Evolutionary conservation across 1,140 invertebrate species (phyloP), one percentile per base, ranked within the genome.

Genomic region (Ceratina australensis): DNA sequence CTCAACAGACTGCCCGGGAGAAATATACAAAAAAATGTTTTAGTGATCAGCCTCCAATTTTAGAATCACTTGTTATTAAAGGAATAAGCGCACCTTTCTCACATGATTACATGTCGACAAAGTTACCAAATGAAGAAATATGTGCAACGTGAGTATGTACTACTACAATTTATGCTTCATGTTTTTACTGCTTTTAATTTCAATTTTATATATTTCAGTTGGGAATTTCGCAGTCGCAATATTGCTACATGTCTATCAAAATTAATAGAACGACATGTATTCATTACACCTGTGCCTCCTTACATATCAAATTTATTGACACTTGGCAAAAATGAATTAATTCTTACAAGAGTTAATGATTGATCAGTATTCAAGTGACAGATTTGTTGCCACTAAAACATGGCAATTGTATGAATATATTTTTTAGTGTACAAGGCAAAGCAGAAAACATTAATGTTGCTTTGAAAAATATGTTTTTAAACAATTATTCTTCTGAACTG

Each of bases 201-300:
- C 73, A 67, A 65, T 61, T 64, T 33, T 59, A 26, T 78, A 71
- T 78, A 12, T 85, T 85, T 73, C 52, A 90, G 85, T 49, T 91
- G 86, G 87, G 81, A 89, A 72, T 89, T 89, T 72, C 84, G 71
- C 24, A 89, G 89, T 72, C 69, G 33, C 15, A 86, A 87, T 56
- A 71, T 91, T 60, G 73, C 72, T 13, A 66, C 57, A 8, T 86
- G 85, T 26, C 72, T 91, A 59, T 85, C 72, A 50, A 73, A 72
- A 69, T 69, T 91, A 54, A 75, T 86, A 56, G 81, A 85, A 63
- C 72, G 81, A 33, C 68, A 64, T 67, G 59, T 87, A 33, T 22
- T 91, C 8, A 22, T 28, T 20, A 68, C 76, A 33, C 90, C 90
- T 71, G 69, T 88, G 24, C 90, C 90, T 10, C 8, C 63, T 22